These are phyloP conservation scores for Vidua chalybeata DNA, from an alignment of 2,113 vertebrate species.

Conservation along the genomic window DNA sequence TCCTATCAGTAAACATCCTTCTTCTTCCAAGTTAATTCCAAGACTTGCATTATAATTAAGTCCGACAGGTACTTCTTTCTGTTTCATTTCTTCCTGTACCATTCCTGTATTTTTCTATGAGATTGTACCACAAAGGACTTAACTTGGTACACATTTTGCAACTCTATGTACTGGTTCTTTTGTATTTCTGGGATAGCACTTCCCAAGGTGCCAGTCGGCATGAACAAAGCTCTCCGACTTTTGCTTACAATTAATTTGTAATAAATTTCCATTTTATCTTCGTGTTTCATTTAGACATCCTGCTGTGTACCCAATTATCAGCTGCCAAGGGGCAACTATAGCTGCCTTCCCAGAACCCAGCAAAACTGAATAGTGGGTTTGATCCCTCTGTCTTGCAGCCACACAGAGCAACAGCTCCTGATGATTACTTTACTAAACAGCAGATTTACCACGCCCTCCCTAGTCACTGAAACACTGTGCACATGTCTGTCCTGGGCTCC, in stretches of 20 bases:
- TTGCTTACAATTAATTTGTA: background rate
- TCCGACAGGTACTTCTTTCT: background rate
- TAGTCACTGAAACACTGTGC: background rate
- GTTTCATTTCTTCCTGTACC: background rate
- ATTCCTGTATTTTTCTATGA: background rate
- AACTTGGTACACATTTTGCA: background rate
- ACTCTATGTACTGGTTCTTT: background rate
- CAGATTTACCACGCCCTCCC: background rate
- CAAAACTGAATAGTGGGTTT: background rate
- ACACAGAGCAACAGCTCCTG: background rate
- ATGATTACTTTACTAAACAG: rapidly evolving
- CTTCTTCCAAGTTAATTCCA: background rate
- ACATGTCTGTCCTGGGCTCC: background rate
- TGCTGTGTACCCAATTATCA: background rate
- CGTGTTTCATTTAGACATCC: background rate
- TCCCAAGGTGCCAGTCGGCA: background rate
- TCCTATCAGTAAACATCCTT: background rate
- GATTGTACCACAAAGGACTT: background rate
- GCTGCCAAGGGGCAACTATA: background rate
- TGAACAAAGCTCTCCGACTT: background rate
- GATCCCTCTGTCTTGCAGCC: background rate
- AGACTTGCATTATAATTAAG: background rate
- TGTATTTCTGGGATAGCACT: background rate
- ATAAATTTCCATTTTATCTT: background rate
- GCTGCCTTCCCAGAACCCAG: background rate